Evolutionary conservation across 1,140 invertebrate species (phyloP), one percentile per base, ranked within the genome.

Genomic region (Drosophila yakuba): DNA sequence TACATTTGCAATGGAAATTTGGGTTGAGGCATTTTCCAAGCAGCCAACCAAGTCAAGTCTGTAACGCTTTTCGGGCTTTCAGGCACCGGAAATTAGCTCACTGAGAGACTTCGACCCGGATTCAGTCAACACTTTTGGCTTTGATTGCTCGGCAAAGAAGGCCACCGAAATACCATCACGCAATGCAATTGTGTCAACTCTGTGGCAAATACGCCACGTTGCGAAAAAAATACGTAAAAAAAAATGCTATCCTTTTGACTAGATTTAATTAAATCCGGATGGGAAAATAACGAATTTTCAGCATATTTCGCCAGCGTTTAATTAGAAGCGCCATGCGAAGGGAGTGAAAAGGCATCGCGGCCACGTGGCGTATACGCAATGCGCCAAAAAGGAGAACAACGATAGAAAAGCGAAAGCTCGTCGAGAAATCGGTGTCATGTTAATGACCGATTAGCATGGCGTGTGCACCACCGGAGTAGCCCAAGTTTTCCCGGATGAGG

Each of bases 361-460:
- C 48, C 50, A 68, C 48, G 25, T 23, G 63, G 71, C 82, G 69
- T 75, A 81, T 75, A 62, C 66, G 62, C 56, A 81, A 88, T 85
- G 62, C 35, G 56, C 56, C 32, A 60, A 35, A 41, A 71, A 50
- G 32, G 17, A 45, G 47, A 54, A 15, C 11, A 23, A 23, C 32
- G 15, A 74, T 32, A 39, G 35, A 45, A 28, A 28, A n/a, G 17
- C 20, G 23, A 11, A 55, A 55, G 32, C 48, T 28, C 23, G 43
- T 35, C 7, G 47, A 28, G 68, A 86, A 88, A 86, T 82, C 83
- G 79, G 75, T 79, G 83, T 82, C 83, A 82, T 86, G 83, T 78
- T 76, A 86, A 82, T 86, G 78, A 86, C 78, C 83, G 83, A 88
- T 88, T 88, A 88, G 62, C 62, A 62, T 61, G 47, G 66, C 74